These are phyloP conservation scores for Agrotis segetum DNA, from an alignment of 2,888 invertebrate genomes.

Conservation along the genomic window DNA sequence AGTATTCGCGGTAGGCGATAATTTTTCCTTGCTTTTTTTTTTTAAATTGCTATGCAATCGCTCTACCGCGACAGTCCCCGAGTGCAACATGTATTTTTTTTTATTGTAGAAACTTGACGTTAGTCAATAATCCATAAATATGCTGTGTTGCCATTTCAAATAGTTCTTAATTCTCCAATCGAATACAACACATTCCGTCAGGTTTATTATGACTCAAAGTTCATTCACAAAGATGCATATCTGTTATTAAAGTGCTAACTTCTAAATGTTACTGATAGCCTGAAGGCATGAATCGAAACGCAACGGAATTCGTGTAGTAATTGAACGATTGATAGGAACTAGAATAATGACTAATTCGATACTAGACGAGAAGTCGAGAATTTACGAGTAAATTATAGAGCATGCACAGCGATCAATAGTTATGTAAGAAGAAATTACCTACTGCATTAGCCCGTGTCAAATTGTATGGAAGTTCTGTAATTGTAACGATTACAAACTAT, in stretches of 20 bases:
- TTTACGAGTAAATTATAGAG: slow-evolving; percentile 29
- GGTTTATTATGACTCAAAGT: slow-evolving; percentile 5
- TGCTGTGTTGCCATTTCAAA: slow-evolving; percentile 3
- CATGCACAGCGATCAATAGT: slow-evolving; percentile 24
- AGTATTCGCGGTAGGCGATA: no score
- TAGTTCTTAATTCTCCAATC: not conserved
- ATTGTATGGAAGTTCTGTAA: slow-evolving; percentile 20
- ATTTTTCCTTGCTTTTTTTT: no score
- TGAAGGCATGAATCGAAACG: slow-evolving; percentile 5
- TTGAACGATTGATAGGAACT: not conserved
- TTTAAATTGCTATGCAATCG: no score
- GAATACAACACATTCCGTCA: not conserved
- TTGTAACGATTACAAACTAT: slow-evolving; percentile 20
- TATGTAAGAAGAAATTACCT: slow-evolving; percentile 21
- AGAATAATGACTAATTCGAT: slow-evolving; percentile 12
- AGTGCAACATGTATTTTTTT: no score
- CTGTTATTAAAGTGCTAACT: slow-evolving; percentile 1
- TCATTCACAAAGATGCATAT: slow-evolving; percentile 17
- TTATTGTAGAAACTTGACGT: not conserved
- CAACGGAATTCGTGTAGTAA: not conserved
- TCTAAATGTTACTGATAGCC: slow-evolving; percentile 18
- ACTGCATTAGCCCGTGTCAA: slow-evolving; percentile 20
- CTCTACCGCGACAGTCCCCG: no score
- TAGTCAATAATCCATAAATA: not conserved
- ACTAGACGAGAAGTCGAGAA: slow-evolving; percentile 22